Percentiles rank a stretch among this genome's conserved stretches.
Evolutionary conservation across 2,888 invertebrate species (phyloP).

Genomic region (Hirtodrosophila duncani): DNA sequence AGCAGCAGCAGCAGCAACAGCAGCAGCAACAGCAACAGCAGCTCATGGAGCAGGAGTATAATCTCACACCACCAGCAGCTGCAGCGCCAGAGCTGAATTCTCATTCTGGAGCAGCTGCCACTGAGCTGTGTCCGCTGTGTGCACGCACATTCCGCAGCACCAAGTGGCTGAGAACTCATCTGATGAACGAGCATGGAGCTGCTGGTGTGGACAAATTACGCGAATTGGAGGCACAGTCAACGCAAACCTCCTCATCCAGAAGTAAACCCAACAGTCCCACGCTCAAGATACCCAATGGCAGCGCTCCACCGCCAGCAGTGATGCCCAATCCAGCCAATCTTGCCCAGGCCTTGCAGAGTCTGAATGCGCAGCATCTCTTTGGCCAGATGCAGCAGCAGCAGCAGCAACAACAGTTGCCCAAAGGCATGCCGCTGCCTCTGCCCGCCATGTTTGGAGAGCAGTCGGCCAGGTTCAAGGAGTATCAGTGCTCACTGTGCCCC

Average conservation of each 20-base stretch:
- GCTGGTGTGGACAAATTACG: constrained; percentile 78
- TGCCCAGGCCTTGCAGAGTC: constrained; percentile 74
- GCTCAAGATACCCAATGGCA: constrained; percentile 78
- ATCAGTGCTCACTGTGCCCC: constrained; percentile 93
- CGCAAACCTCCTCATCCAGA: neutral
- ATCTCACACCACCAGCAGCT: constrained; percentile 48
- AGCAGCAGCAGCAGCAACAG: constrained; percentile 32
- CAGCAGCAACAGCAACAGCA: constrained; percentile 44
- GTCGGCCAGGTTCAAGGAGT: constrained; percentile 82
- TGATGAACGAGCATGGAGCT: constrained; percentile 90
- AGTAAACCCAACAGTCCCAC: constrained; percentile 76
- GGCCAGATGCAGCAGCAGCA: constrained; percentile 56
- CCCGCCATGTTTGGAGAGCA: constrained; percentile 71
- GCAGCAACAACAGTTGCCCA: constrained; percentile 47
- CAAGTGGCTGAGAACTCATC: constrained; percentile 92
- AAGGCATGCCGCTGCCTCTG: constrained; percentile 59
- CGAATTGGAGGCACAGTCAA: constrained; percentile 66
- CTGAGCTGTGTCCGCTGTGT: constrained; percentile 90
- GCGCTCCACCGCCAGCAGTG: constrained; percentile 8
- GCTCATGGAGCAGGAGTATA: constrained; percentile 48
- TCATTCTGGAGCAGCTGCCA: constrained; percentile 79
- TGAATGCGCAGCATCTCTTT: constrained; percentile 71
- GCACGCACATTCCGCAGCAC: constrained; percentile 91
- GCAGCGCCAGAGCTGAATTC: constrained; percentile 15
- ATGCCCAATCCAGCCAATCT: constrained; percentile 69